Evolutionary conservation across 2,888 invertebrate species (phyloP), one percentile per base, ranked within the genome.

Genomic region (Apamea epomidion): DNA sequence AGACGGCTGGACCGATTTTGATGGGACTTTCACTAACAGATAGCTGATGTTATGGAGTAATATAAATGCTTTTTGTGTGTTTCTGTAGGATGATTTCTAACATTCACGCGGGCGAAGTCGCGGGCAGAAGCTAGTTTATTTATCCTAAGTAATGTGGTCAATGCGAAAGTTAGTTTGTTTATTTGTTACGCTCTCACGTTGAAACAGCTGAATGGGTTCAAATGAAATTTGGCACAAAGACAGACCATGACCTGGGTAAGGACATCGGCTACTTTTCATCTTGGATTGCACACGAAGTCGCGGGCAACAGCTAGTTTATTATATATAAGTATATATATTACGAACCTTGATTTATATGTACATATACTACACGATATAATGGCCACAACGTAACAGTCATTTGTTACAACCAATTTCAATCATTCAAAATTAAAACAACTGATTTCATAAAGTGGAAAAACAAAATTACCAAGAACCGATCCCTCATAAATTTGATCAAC

Each of bases 401-500:
- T 32, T 68, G 8, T 51, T 60, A 51, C 21, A 51, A 37, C n/a
- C 37, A 37, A 73, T 69, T 64, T 67, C 68, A 32, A 80, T 81
- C 32, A 78, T 82, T 85, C 54, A 72, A 48, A 83, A 76, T 78
- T 74, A 78, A 78, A 74, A 76, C 58, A 76, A 71, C n/a, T 85
- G 87, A 90, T 81, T 81, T 80, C 42, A 76, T 76, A 78, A 82
- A 77, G 74, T 60, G 29, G 69, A 81, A 86, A 37, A 83, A 80
- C 60, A 76, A 82, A 84, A 81, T 88, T 58, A 86, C 67, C 68
- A 62, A 82, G 75, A 82, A 84, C 81, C 79, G 77, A 90, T 90
- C 84, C 81, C 74, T 86, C 83, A 83, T 86, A 85, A 83, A 84
- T 89, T 85, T 84, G 67, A 84, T 87, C 75, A 84, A 80, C 71